A percentile compares a stretch with the other conserved stretches of the same genome.
Evolutionary conservation across 1,140 invertebrate genomes (phyloP).

Genomic region (Drosophila sucinea): DNA sequence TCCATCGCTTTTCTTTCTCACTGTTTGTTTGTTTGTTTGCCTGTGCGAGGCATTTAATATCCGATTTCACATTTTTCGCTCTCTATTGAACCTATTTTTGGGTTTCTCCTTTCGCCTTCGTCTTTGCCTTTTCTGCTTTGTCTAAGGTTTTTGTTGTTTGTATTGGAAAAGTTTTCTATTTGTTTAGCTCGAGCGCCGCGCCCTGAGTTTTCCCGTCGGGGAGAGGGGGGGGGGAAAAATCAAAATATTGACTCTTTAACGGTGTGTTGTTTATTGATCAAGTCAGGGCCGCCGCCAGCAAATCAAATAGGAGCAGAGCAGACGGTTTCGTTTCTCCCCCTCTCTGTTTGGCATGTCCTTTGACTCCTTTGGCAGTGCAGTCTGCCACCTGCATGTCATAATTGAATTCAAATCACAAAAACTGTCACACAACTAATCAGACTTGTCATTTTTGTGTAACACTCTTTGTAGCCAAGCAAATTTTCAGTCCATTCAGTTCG

Average conservation of each 20-base stretch:
- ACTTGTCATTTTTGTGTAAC: conserved; percentile 60
- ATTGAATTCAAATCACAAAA: conserved; percentile 78
- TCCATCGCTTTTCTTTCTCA: conserved; percentile 15
- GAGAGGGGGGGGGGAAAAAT: conserved; percentile 33
- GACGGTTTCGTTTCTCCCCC: background rate
- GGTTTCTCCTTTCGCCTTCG: conserved; percentile 32
- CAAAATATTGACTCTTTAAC: conserved; percentile 77
- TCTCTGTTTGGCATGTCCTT: background rate
- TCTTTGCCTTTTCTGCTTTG: background rate
- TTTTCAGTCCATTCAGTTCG: conserved; percentile 41
- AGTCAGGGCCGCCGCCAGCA: background rate
- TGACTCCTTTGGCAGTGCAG: conserved; percentile 3
- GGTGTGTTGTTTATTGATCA: conserved; percentile 62
- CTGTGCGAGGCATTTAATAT: conserved; percentile 74
- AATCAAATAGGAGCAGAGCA: background rate
- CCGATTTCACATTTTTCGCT: conserved; percentile 61
- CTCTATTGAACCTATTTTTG: conserved; percentile 9
- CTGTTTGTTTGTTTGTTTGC: conserved; percentile 23
- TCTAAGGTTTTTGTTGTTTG: conserved; percentile 15
- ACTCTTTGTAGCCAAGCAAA: conserved; percentile 29
- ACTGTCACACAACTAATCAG: conserved; percentile 80
- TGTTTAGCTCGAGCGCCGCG: conserved; percentile 56
- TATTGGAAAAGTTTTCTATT: conserved; percentile 67
- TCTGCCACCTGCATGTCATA: conserved; percentile 63
- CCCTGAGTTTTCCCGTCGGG: too few species aligned